A percentile compares a stretch with the other conserved stretches of the same genome.
Evolutionary conservation across 2,113 vertebrate genomes (phyloP).

Genomic region (Phaethon lepturus): DNA sequence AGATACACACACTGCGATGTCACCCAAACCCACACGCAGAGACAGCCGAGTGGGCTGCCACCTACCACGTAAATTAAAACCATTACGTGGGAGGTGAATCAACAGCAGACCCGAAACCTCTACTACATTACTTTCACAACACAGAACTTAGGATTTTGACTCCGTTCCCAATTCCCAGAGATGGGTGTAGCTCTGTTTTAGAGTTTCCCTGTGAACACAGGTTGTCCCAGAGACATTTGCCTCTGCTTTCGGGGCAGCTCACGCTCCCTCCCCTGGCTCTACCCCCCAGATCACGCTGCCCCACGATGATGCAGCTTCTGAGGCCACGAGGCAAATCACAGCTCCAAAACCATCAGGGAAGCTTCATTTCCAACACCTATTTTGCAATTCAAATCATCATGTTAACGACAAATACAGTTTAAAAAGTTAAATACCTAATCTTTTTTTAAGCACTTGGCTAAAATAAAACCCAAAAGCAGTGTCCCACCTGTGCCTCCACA

Average conservation of each 20-base stretch:
- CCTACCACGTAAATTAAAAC: accelerated
- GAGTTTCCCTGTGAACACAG: background rate
- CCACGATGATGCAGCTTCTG: accelerated
- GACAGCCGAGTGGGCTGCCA: background rate
- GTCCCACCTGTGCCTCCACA: background rate
- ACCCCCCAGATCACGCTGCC: too few species aligned
- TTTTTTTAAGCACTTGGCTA: background rate
- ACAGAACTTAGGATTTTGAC: accelerated
- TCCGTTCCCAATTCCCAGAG: background rate
- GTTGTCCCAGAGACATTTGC: too few species aligned
- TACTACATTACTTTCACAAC: background rate
- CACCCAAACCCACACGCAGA: background rate
- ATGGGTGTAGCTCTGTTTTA: background rate
- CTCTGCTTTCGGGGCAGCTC: background rate
- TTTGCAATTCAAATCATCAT: background rate
- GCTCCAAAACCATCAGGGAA: background rate
- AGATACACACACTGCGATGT: background rate
- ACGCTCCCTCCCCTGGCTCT: background rate
- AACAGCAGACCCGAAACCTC: background rate
- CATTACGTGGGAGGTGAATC: background rate
- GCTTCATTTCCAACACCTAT: background rate
- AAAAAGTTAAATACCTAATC: background rate
- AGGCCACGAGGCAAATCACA: background rate
- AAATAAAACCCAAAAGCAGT: background rate
- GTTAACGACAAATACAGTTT: accelerated